Percentiles rank a stretch among this genome's conserved stretches.
Evolutionary conservation across 2,797 vertebrate genomes (phyloP).

Genomic region (Sarcophilus harrisii): DNA sequence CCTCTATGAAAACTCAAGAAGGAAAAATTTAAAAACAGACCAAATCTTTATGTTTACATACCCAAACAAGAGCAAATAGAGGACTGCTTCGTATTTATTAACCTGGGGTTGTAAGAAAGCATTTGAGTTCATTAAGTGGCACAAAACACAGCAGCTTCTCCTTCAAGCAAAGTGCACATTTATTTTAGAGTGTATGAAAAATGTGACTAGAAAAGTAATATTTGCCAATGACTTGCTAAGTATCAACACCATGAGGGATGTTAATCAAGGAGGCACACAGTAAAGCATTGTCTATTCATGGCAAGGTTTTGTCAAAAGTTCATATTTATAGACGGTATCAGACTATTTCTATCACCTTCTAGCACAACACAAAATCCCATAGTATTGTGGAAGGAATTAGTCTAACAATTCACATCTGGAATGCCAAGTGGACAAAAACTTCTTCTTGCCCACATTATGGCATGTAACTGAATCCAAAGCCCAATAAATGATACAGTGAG

Average conservation of each 20-base stretch:
- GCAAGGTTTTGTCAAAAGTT: background rate
- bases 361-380: background rate
- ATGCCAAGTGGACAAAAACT: background rate
- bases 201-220: background rate
- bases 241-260: too few relatives aligned
- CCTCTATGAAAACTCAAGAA: background rate
- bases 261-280: background rate
- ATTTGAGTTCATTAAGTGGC: background rate
- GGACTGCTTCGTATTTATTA: background rate
- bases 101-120: background rate
- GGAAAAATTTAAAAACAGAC: too few relatives aligned
- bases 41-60: too few relatives aligned
- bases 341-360: background rate
- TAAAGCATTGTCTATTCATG: background rate
- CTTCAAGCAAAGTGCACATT: background rate
- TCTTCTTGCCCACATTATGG: background rate
- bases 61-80: too few relatives aligned
- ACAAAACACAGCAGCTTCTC: background rate
- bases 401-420: background rate
- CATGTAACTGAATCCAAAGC: background rate
- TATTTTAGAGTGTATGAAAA: background rate
- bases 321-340: background rate
- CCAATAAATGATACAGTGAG: background rate
- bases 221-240: background rate
- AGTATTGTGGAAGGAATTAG: background rate